Base-by-base conservation (phyloP, 2,888 invertebrate genomes). In the Heliconius ismenius region DNA sequence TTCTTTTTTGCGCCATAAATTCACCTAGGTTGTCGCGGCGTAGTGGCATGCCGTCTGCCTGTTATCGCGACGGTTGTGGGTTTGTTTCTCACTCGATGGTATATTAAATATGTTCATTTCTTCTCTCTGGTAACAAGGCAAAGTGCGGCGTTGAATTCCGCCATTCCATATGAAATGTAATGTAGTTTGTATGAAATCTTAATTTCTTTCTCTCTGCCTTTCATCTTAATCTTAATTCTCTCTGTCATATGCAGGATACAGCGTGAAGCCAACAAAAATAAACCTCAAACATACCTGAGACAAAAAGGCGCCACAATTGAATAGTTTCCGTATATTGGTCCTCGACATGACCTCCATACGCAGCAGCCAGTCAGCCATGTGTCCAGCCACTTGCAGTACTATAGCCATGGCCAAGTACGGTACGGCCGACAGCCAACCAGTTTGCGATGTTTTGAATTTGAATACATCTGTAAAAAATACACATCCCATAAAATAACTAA, bases 381-480 rank as follows among this genome's bases (percentile, higher is more conserved):
- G 96, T 0, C 98, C 98, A 1, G 98, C 96, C 80, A 96, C 91
- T 84, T 97, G 97, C 11, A 98, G 93, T 28, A 97, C 95, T 49
- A 97, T 93, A 0, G 97, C 97, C 98, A 98, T 98, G 0, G 97
- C 96, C 26, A 98, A 89, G 87, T 98, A 98, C 0, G 98, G 98
- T 65, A 98, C 92, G 0, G 98, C 98, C 0, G 98, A 96, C 74
- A 98, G 88, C 86, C 97, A 96, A 4, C 98, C 98, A 11, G 98
- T 97, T 86, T 97, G 95, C 15, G 96, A 95, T 73, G 97, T 92
- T 84, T 97, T 95, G 87, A 96, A 97, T 81, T 96, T 92, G 81
- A 96, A 94, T 1, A 96, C 96, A 83, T 97, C 97, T 97, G 54
- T 32, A 21, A 92, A 91, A 73, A 18, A 26, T 62, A 62, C 24